phyloP scores from a whole-genome alignment of 1,140 invertebrate species.

The Heliconius congener region DNA sequence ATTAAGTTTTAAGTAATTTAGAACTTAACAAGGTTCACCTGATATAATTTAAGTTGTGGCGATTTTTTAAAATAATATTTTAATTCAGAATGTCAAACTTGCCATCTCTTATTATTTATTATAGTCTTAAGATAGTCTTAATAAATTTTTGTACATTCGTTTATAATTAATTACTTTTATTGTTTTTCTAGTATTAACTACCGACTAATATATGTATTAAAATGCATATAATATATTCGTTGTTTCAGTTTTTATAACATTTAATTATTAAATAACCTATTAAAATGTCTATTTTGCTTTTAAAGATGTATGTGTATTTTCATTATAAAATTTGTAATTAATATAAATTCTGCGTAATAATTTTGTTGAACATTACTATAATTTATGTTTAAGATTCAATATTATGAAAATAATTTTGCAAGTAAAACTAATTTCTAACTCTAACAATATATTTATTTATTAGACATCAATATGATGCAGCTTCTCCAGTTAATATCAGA shows the following conservation, averaged over 20 bases:
- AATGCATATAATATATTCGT: neutral
- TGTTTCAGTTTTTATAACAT: neutral
- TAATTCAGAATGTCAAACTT: conserved; percentile 33
- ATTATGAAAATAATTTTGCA: neutral
- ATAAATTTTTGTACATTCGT: neutral
- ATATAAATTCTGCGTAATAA: no score
- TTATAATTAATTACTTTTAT: conserved; percentile 21
- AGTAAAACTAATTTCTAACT: neutral
- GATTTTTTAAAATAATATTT: neutral
- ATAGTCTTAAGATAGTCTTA: conserved; percentile 43
- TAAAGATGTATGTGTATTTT: no score
- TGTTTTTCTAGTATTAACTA: conserved; percentile 28
- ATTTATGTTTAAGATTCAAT: no score
- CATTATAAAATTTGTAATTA: no score
- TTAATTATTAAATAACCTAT: no score
- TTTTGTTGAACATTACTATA: no score
- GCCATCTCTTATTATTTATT: conserved; percentile 58
- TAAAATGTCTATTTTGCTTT: no score
- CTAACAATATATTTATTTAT: no score
- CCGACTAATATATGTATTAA: neutral
- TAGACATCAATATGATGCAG: no score
- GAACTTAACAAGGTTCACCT: neutral
- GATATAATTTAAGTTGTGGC: neutral
- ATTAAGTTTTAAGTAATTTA: neutral
- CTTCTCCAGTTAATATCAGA: no score